phyloP scores from a whole-genome alignment of 2,888 invertebrate species.

The Dusona sp. region DNA sequence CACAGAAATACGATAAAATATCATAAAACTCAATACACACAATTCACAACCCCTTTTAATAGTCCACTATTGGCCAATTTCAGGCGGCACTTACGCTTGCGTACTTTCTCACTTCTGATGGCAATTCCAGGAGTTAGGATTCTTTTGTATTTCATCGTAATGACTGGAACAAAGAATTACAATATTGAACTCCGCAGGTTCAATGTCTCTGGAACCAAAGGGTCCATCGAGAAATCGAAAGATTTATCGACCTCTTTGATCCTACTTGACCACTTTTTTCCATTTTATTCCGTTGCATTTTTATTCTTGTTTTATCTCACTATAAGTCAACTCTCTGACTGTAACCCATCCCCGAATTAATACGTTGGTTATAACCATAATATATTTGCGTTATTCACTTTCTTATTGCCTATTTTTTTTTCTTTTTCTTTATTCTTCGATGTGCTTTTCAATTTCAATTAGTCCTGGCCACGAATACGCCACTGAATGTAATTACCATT shows the following conservation, averaged over 20 bases:
- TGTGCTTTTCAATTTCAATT: not conserved
- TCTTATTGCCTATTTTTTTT: not conserved
- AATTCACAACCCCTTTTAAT: slow-evolving; percentile 24
- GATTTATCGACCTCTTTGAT: slow-evolving; percentile 45
- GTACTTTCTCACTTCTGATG: not conserved
- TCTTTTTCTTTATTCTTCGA: not conserved
- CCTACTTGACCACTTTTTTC: not conserved
- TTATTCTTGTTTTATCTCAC: not conserved
- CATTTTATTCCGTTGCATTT: not conserved
- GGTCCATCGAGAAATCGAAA: slow-evolving; percentile 22
- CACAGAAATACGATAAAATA: slow-evolving; percentile 52
- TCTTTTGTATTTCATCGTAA: slow-evolving; percentile 39
- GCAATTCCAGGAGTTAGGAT: slow-evolving; percentile 54
- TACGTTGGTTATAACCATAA: too few species aligned
- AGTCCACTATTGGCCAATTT: slow-evolving; percentile 33
- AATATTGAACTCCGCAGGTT: not conserved
- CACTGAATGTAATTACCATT: too few species aligned
- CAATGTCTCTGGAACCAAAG: not conserved
- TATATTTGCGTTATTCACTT: not conserved
- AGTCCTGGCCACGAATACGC: too few species aligned
- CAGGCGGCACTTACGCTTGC: not conserved
- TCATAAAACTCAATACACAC: slow-evolving; percentile 53
- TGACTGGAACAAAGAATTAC: slow-evolving; percentile 43
- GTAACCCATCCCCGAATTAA: too few species aligned
- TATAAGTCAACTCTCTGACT: not conserved